Conservation (phyloP, 2,888 invertebrate species). For the Apodemia mormo region DNA sequence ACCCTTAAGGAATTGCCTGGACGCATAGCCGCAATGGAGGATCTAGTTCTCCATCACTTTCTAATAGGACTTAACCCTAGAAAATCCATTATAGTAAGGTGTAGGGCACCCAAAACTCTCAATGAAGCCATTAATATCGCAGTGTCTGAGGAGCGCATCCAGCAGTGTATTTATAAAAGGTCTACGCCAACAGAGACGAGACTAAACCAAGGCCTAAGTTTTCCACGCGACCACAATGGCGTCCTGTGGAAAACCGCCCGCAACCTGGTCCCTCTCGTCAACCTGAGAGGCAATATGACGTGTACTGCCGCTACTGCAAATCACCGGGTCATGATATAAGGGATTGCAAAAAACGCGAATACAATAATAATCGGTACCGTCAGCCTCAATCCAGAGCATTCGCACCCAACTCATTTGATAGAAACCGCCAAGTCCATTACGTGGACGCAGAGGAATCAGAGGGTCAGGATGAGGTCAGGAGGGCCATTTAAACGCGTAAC, state of each 20-base stretch:
- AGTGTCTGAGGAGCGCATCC: conserved; percentile 30
- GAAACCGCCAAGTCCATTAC: too few species aligned
- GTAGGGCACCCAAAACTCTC: conserved; percentile 29
- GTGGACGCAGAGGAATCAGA: too few species aligned
- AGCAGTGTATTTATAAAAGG: conserved; percentile 16
- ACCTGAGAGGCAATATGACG: too few species aligned
- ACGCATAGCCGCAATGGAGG: conserved; percentile 41
- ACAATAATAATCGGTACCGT: conserved; percentile 24
- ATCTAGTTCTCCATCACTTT: conserved; percentile 38
- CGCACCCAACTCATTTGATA: too few species aligned
- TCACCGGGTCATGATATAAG: conserved; percentile 24
- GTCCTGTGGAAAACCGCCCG: too few species aligned
- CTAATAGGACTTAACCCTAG: conserved; percentile 28
- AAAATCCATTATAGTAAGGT: conserved; percentile 31
- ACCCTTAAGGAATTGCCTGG: conserved; percentile 36
- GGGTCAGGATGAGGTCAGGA: too few species aligned
- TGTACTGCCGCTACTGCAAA: too few species aligned
- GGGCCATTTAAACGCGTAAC: too few species aligned
- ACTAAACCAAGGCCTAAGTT: too few species aligned
- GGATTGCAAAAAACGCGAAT: conserved; percentile 31
- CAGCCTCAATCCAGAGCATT: too few species aligned
- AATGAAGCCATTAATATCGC: conserved; percentile 35
- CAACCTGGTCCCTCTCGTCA: too few species aligned
- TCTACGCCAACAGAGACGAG: conserved; percentile 6
- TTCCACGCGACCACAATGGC: too few species aligned